Conservation (phyloP, 2,888 invertebrate genomes). For the Rotaria socialis region DNA sequence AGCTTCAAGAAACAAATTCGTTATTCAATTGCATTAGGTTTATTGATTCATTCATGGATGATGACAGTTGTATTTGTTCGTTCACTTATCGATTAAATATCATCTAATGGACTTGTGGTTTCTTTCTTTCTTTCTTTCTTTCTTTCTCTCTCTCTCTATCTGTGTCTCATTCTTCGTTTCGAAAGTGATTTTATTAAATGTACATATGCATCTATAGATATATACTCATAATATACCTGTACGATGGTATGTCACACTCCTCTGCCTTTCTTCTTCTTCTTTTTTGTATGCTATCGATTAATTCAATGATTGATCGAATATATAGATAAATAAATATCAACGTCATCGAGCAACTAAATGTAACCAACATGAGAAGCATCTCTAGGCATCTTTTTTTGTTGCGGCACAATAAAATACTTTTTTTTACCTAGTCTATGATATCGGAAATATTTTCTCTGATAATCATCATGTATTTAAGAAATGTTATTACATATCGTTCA, state of each 20-base stretch:
- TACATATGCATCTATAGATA: background rate
- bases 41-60: background rate
- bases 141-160: background rate
- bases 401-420: background rate
- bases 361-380: background rate
- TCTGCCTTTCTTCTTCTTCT: background rate
- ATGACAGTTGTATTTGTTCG: background rate
- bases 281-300: background rate
- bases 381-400: background rate
- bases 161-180: background rate
- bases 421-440: too few species aligned
- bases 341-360: slow-evolving; percentile 1
- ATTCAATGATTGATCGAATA: slow-evolving; percentile 21
- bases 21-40: background rate
- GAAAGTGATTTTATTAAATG: slow-evolving; percentile 9
- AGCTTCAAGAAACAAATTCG: background rate
- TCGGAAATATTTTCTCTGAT: background rate
- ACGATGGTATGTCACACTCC: slow-evolving; percentile 6
- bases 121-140: too few species aligned
- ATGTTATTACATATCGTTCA: background rate
- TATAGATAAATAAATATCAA: slow-evolving; percentile 21
- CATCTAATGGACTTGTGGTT: background rate
- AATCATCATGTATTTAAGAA: background rate
- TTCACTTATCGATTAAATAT: background rate
- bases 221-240: background rate